A percentile compares a stretch with the other conserved stretches of the same genome.
These are phyloP conservation scores for Sycon ciliatum DNA, from an alignment of 37 sponge, comb jelly and placozoan genomes.

Conservation along the genomic window DNA sequence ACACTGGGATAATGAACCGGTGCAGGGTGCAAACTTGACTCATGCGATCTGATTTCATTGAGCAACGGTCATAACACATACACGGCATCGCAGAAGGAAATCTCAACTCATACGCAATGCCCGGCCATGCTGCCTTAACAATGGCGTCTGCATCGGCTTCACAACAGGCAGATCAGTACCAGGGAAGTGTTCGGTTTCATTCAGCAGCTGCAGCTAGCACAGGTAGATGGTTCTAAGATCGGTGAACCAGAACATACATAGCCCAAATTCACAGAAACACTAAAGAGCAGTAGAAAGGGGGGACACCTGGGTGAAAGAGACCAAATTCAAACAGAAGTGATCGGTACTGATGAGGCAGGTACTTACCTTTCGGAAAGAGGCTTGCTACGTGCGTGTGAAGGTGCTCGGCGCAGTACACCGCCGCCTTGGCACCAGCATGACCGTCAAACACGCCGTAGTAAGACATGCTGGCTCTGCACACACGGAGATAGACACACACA, in stretches of 20 bases:
- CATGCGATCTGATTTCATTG: too few relatives aligned
- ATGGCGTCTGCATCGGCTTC: too few relatives aligned
- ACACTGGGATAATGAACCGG: too few relatives aligned
- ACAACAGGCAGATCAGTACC: too few relatives aligned
- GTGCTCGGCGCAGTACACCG: conserved; percentile 56
- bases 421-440: conserved; percentile 67
- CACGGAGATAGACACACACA: conserved; percentile 15
- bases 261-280: too few relatives aligned
- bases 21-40: too few relatives aligned
- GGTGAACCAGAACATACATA: not conserved
- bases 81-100: too few relatives aligned
- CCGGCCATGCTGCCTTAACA: too few relatives aligned
- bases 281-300: too few relatives aligned
- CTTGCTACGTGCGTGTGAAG: conserved; percentile 47
- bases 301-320: not conserved
- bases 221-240: not conserved
- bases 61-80: too few relatives aligned
- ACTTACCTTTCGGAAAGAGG: conserved; percentile 56
- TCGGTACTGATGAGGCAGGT: too few relatives aligned
- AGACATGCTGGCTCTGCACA: conserved; percentile 33
- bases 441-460: conserved; percentile 86
- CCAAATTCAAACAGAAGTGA: not conserved
- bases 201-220: not conserved
- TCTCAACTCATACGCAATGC: too few relatives aligned
- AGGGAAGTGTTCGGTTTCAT: not conserved